phyloP scores from a whole-genome alignment of 2,113 vertebrate species.

The Phoenicopterus ruber region DNA sequence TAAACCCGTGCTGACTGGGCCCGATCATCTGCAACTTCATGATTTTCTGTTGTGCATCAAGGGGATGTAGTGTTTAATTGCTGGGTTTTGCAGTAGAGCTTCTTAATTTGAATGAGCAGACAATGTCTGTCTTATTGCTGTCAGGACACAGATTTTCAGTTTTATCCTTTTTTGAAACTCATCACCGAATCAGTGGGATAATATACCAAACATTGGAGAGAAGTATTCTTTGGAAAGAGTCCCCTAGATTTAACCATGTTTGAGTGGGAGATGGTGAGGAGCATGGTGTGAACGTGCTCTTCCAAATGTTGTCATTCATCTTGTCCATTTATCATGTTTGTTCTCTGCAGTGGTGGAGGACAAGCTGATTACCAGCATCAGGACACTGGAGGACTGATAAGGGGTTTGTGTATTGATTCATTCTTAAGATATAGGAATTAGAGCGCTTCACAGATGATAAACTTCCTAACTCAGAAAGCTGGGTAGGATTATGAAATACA shows the following conservation, averaged over 20 bases:
- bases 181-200: background rate
- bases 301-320: background rate
- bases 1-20: too few species aligned
- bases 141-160: background rate
- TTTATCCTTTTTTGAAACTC: background rate
- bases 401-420: background rate
- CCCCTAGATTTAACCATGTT: background rate
- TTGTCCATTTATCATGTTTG: background rate
- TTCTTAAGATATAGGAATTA: background rate
- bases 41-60: background rate
- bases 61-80: background rate
- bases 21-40: background rate
- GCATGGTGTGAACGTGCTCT: background rate
- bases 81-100: background rate
- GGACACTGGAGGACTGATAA: background rate
- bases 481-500: background rate
- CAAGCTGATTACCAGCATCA: background rate
- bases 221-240: background rate
- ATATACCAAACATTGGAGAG: background rate
- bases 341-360: background rate
- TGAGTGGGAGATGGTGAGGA: background rate
- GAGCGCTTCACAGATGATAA: background rate
- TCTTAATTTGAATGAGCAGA: background rate
- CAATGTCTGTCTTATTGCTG: background rate
- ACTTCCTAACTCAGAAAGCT: background rate